phyloP scores from a whole-genome alignment of 1,140 invertebrate species.

The Penaeus japonicus region DNA sequence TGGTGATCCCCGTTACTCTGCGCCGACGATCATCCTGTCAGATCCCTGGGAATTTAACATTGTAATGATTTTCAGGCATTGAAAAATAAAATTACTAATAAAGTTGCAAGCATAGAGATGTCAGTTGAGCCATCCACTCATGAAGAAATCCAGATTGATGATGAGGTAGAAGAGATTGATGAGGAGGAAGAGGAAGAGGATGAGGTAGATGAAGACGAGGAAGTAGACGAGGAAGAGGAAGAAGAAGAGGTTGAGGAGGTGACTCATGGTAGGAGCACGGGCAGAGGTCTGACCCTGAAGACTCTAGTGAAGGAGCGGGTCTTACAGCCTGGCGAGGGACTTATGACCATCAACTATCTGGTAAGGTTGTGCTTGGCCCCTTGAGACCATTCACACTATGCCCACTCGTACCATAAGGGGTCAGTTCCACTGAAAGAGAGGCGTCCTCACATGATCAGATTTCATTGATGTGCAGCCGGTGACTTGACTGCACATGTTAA shows the following conservation, averaged over 20 bases:
- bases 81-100: constrained; percentile 22
- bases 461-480: too few species aligned
- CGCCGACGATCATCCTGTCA: neutral
- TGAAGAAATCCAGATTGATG: constrained; percentile 51
- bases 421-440: too few species aligned
- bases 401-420: neutral
- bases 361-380: constrained; percentile 65
- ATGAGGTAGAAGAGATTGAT: constrained; percentile 36
- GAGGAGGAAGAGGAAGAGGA: constrained; percentile 48
- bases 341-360: constrained; percentile 88
- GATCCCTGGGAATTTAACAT: neutral
- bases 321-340: constrained; percentile 79
- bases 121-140: constrained; percentile 42
- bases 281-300: constrained; percentile 74
- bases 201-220: constrained; percentile 37
- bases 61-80: constrained; percentile 43
- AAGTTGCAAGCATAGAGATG: constrained; percentile 44
- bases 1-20: neutral
- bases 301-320: constrained; percentile 83
- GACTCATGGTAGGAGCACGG: constrained; percentile 41
- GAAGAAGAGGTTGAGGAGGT: constrained; percentile 45
- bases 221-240: constrained; percentile 37
- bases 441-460: too few species aligned
- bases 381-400: neutral
- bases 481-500: too few species aligned